A percentile compares a stretch with the other conserved stretches of the same genome.
phyloP scores from a whole-genome alignment of 2,888 invertebrate genomes.

The Pseudococcus viburni region DNA sequence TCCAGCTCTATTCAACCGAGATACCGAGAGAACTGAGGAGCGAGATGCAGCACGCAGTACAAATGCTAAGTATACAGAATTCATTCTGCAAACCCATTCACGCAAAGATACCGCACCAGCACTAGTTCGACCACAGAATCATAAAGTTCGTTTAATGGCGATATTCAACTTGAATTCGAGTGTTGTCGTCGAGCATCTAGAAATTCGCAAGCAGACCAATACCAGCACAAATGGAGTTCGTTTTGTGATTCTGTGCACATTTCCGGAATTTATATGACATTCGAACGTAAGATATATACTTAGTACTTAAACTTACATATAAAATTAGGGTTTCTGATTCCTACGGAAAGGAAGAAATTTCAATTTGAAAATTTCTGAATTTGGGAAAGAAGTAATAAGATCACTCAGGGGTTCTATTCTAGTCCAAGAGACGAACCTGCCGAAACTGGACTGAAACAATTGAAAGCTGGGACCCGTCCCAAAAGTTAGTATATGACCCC shows the following conservation, averaged over 20 bases:
- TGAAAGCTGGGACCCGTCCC: too few relatives aligned
- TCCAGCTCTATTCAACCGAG: not conserved
- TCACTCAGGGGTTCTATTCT: too few relatives aligned
- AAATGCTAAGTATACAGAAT: slow-evolving; percentile 34
- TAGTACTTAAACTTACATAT: too few relatives aligned
- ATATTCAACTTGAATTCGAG: slow-evolving; percentile 23
- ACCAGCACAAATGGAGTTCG: not conserved
- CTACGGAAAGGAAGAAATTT: too few relatives aligned
- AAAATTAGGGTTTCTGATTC: too few relatives aligned
- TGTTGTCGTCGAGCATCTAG: slow-evolving; percentile 1
- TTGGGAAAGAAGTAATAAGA: too few relatives aligned
- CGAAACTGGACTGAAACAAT: too few relatives aligned
- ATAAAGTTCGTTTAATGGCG: slow-evolving; percentile 30
- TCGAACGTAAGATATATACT: too few relatives aligned
- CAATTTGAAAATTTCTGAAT: too few relatives aligned
- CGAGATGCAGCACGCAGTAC: not conserved
- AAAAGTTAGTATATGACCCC: too few relatives aligned
- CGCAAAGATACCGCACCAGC: slow-evolving; percentile 4
- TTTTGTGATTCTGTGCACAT: not conserved
- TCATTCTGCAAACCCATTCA: slow-evolving; percentile 16
- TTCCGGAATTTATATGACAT: not conserved
- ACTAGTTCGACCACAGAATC: not conserved
- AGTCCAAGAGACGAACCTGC: too few relatives aligned
- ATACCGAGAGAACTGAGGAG: not conserved
- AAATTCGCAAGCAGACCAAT: not conserved